Conservation (phyloP, 2,888 invertebrate genomes). For the Andrena minutula region DNA sequence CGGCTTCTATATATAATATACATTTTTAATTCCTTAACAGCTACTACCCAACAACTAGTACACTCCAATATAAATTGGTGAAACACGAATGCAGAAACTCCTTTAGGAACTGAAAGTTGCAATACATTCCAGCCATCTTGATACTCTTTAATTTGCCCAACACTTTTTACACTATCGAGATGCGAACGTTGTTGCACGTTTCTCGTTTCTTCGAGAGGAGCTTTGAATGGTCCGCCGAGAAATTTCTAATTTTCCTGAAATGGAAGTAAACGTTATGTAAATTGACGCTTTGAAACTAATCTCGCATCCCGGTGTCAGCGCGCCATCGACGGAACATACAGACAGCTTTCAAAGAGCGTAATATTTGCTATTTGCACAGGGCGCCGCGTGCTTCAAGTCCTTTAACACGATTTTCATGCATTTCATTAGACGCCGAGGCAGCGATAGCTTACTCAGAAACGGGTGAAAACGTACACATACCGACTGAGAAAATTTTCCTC, state of each 20-base stretch:
- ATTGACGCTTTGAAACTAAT: slow-evolving; percentile 31
- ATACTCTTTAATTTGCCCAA: neutral
- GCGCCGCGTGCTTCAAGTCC: neutral
- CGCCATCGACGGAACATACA: neutral
- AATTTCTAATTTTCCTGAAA: slow-evolving; percentile 26
- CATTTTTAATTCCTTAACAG: neutral
- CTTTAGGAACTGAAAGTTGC: neutral
- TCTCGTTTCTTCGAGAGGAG: neutral
- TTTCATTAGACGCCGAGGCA: neutral
- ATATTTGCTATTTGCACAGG: slow-evolving; percentile 1
- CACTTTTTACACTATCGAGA: neutral
- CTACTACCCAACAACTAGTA: neutral
- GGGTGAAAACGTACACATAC: neutral
- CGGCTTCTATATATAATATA: neutral
- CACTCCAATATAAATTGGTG: neutral
- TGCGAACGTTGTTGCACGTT: neutral
- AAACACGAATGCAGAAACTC: neutral
- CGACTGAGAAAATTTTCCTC: neutral
- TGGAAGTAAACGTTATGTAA: slow-evolving; percentile 34
- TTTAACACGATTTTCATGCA: slow-evolving; percentile 4
- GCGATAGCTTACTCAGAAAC: slow-evolving; percentile 2
- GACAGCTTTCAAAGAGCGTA: neutral
- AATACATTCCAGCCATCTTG: neutral
- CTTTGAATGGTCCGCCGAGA: slow-evolving; percentile 8
- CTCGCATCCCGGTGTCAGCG: slow-evolving; percentile 5